phyloP scores from a whole-genome alignment of 2,888 invertebrate species.

The Sminthurides aquaticus region DNA sequence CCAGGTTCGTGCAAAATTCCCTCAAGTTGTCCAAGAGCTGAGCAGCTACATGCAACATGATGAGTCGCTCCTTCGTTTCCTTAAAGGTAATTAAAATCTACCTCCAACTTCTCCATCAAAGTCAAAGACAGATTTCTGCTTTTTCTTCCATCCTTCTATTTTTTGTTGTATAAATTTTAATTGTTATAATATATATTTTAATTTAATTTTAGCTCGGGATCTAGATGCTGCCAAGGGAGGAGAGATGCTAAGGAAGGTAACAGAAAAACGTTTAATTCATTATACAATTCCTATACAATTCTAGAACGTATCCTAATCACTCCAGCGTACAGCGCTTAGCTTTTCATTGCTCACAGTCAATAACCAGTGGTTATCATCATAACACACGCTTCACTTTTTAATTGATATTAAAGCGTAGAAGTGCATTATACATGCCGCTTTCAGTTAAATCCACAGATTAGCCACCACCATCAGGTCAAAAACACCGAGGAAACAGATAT shows the following conservation, averaged over 20 bases:
- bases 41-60: slow-evolving; percentile 5
- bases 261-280: background rate
- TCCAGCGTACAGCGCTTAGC: too few relatives aligned
- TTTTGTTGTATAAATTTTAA: background rate
- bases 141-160: too few relatives aligned
- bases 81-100: slow-evolving; percentile 5
- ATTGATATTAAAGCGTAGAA: too few relatives aligned
- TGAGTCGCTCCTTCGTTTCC: slow-evolving; percentile 1
- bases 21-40: background rate
- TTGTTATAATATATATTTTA: background rate
- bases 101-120: background rate
- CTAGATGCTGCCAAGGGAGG: slow-evolving; percentile 8
- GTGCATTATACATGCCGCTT: too few relatives aligned
- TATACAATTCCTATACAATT: background rate
- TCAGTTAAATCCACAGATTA: too few relatives aligned
- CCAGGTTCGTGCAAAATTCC: background rate
- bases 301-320: too few relatives aligned
- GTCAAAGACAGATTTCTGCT: too few relatives aligned
- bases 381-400: too few relatives aligned
- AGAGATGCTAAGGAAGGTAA: slow-evolving; percentile 15
- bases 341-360: too few relatives aligned
- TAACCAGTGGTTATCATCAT: too few relatives aligned
- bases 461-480: too few relatives aligned
- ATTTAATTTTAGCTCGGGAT: background rate
- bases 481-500: too few relatives aligned